Evolutionary conservation across 2,888 invertebrate genomes (phyloP).

Genomic region (Aquatica leii): DNA sequence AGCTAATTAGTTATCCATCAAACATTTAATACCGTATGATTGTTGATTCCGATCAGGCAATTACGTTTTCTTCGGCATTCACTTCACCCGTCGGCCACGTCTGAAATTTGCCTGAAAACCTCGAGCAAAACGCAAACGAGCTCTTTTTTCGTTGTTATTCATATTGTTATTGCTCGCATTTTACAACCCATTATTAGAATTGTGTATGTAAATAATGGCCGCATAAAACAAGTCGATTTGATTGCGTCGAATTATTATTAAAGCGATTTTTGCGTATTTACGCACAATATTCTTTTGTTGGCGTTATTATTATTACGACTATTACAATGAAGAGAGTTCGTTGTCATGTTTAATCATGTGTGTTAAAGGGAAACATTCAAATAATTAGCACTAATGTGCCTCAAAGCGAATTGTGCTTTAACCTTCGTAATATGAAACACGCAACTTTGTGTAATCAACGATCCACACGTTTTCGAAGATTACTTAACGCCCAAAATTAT

Average conservation of each 20-base stretch:
- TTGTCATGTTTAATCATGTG: background rate
- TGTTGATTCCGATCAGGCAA: background rate
- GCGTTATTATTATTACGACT: too few species aligned
- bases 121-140: too few species aligned
- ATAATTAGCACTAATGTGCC: constrained; percentile 12
- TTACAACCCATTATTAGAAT: constrained; percentile 7
- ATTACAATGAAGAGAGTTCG: too few species aligned
- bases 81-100: background rate
- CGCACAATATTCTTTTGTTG: too few species aligned
- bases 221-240: too few species aligned
- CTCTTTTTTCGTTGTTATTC: too few species aligned
- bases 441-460: constrained; percentile 2
- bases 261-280: too few species aligned
- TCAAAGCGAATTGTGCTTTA: constrained; percentile 4
- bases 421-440: constrained; percentile 10
- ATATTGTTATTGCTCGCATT: background rate
- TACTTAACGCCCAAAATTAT: too few species aligned
- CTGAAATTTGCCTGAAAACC: too few species aligned
- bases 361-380: background rate
- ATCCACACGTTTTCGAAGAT: too few species aligned
- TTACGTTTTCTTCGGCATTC: background rate
- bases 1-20: constrained; percentile 1
- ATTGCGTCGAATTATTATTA: too few species aligned
- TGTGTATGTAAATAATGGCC: background rate
- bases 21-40: background rate